Evolutionary conservation across 2,797 vertebrate species (phyloP), one percentile per base, ranked within the genome.

Genomic region (Myotis pilosus): DNA sequence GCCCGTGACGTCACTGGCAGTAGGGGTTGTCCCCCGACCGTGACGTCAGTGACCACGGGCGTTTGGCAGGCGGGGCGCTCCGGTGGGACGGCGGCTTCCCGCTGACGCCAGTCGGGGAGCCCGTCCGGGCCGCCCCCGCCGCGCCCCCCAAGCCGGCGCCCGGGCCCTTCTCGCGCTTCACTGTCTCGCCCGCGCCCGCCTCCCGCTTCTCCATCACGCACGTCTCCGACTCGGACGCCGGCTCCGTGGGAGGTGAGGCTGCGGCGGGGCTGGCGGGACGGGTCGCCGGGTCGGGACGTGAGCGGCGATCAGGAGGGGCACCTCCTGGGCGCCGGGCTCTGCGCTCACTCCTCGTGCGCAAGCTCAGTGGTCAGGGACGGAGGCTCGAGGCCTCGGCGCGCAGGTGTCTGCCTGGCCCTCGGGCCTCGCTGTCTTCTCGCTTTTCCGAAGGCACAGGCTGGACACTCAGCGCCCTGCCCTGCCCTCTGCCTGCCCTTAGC

Each of bases 151-250:
- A 98, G 96, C 97, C 97, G 69, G 97, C 96, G 62, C 97, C 97
- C 20, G 85, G 98, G 85, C 98, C 98, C 96, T 98, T 97, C 96
- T 99, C 99, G 49, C 99, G 99, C 38, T 99, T 99, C 98, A 99
- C 99, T 0, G 99, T 99, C 60, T 99, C 99, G 0, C 99, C 99
- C 0, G 98, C 99, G 87, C 98, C 96, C 0, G 74, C 47, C 30
- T 99, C 99, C 55, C 99, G 99, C 20, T 99, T 99, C 98, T 99
- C 99, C 97, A 99, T 99, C 98, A 99, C 99, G 6, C 99, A 99
- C 36, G 99, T 99, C 96, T 99, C 99, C 0, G 99, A 99, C 98
- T 98, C 99, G 0, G 99, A 99, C 23, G 97, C 99, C 94, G 98
- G 98, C 92, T 98, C 99, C 0, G 97, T 97, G 82, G 98, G 98